These are phyloP conservation scores for Lerema accius DNA, from an alignment of 1,140 invertebrate genomes.

Conservation along the genomic window DNA sequence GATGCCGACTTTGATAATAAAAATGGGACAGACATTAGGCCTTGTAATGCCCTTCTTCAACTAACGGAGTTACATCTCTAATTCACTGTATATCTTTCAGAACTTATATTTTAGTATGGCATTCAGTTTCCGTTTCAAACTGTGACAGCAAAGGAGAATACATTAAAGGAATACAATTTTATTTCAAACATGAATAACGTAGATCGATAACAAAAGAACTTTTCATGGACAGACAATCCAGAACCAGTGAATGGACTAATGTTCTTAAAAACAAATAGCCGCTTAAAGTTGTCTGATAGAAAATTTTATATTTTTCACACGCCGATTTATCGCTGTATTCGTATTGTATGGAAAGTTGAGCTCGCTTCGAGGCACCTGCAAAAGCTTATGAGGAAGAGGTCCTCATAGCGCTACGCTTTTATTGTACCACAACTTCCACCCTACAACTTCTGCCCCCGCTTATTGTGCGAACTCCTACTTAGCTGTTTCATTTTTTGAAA, in stretches of 20 bases:
- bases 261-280: constrained; percentile 35
- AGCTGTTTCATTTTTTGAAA: constrained; percentile 53
- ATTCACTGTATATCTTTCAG: no score
- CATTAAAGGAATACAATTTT: not conserved
- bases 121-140: no score
- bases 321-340: constrained; percentile 37
- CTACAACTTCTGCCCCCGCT: constrained; percentile 48
- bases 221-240: not conserved
- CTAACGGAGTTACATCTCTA: no score
- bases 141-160: no score
- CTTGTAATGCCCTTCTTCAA: no score
- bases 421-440: constrained; percentile 50
- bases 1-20: no score
- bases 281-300: constrained; percentile 34
- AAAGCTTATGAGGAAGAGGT: constrained; percentile 54
- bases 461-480: constrained; percentile 53
- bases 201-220: not conserved
- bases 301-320: constrained; percentile 36
- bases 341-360: constrained; percentile 55
- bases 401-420: constrained; percentile 33
- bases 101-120: no score
- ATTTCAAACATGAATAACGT: not conserved
- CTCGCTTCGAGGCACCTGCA: constrained; percentile 54
- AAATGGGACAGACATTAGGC: no score
- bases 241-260: constrained; percentile 27